Evolutionary conservation across 2,113 vertebrate species (phyloP).

Genomic region (Rhinolophus sinicus): DNA sequence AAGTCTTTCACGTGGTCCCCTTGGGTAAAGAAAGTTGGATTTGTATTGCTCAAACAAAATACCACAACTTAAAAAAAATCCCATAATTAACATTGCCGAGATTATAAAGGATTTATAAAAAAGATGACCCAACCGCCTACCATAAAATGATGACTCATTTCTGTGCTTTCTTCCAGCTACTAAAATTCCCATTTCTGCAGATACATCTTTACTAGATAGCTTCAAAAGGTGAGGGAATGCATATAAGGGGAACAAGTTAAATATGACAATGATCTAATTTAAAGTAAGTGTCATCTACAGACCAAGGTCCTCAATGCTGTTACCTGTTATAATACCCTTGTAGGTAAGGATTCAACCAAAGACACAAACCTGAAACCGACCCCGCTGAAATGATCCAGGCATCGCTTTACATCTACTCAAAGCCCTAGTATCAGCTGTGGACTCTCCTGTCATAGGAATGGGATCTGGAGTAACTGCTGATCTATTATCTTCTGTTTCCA

Average conservation of each 20-base stretch:
- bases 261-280: constrained; percentile 46
- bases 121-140: neutral
- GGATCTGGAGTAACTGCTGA: constrained; percentile 63
- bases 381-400: constrained; percentile 81
- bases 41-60: constrained; percentile 46
- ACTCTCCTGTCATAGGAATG: constrained; percentile 69
- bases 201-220: constrained; percentile 4
- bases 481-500: constrained; percentile 75
- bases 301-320: constrained; percentile 26
- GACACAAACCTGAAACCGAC: constrained; percentile 83
- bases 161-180: constrained; percentile 20
- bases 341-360: constrained; percentile 60
- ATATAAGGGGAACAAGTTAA: constrained; percentile 13
- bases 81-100: neutral
- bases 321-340: neutral
- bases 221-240: constrained; percentile 17
- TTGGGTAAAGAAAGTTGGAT: neutral
- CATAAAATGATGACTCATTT: constrained; percentile 37
- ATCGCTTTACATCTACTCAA: constrained; percentile 64
- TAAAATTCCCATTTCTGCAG: constrained; percentile 50
- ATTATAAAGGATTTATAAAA: constrained; percentile 55
- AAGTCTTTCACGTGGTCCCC: neutral
- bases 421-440: constrained; percentile 71
- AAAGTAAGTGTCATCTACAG: constrained; percentile 33
- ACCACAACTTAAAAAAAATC: neutral